Base-by-base conservation (phyloP, 1,140 invertebrate genomes). In the Bombus polaris region DNA sequence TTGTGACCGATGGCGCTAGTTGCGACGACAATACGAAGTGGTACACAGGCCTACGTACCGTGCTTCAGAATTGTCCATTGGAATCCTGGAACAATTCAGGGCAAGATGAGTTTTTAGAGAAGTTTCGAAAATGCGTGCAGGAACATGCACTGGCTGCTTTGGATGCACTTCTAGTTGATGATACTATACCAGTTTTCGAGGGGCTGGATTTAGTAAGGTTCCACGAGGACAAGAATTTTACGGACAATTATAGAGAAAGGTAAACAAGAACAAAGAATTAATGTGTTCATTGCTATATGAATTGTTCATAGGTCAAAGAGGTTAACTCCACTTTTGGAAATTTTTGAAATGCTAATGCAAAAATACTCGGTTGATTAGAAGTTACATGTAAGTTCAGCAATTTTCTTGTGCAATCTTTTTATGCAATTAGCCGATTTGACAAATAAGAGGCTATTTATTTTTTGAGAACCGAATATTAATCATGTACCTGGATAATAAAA, bases 121-220 rank as follows among this genome's bases (percentile, higher is more conserved):
- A 71, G 32, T 82, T 94, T 5, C 83, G 89, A 35, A 72, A 77
- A 15, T 95, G 94, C 57, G 82, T 94, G 70, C 94, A 94, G 81
- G 88, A 88, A 18, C 90, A 91, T 42, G 90, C 89, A 2, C 44
- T 94, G 32, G 77, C 89, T 13, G 89, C 90, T 3, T 79, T 94
- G 15, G 93, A 95, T 73, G 79, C 80, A 12, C 44, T 94, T n/a
- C 75, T 95, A 12, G 80, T 80, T 3, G 78, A 92, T 35, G 91
- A 95, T 70, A 71, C 93, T 28, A 95, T 95, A 72, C 88, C 93
- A 6, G 53, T 95, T n/a, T 68, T 93, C 22, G 90, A 93, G 35
- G 94, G 94, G 13, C 44, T 95, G 66, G 82, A 92, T 66, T 81
- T 95, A 12, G 86, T 95, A 9, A 89, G 92, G 1, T 92, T 90